Conservation (phyloP, 2,888 invertebrate species). For the Lasioglossum pauxillum region DNA sequence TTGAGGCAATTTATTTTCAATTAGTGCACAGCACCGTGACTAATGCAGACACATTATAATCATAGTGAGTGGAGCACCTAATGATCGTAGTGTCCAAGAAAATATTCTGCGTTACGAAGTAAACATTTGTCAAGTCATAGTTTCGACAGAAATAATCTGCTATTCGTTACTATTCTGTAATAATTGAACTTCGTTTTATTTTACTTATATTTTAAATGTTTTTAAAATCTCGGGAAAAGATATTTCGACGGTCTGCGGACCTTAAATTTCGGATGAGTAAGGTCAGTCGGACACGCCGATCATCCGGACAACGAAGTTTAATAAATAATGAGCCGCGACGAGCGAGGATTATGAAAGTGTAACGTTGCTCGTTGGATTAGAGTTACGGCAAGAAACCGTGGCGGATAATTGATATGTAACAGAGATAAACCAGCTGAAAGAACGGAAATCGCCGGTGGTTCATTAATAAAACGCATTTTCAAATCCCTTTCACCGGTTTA, state of each 20-base stretch:
- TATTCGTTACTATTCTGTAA: background rate
- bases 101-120: background rate
- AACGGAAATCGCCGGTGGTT: slow-evolving; percentile 50
- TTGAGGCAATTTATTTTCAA: background rate
- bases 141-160: background rate
- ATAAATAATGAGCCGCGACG: background rate
- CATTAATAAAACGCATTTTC: slow-evolving; percentile 47
- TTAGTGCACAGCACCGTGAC: background rate
- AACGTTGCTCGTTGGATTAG: slow-evolving; percentile 25
- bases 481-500: slow-evolving; percentile 56
- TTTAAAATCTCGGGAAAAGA: background rate
- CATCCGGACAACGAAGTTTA: background rate
- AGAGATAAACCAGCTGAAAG: slow-evolving; percentile 34
- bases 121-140: background rate
- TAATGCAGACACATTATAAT: background rate
- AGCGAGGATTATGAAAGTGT: slow-evolving; percentile 40
- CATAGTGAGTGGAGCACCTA: background rate
- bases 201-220: background rate
- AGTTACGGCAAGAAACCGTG: slow-evolving; percentile 37
- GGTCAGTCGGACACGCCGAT: background rate
- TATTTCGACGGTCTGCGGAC: background rate
- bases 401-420: slow-evolving; percentile 42
- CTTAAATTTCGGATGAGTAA: background rate
- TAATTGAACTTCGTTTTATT: background rate
- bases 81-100: background rate